Conservation (phyloP, 2,888 invertebrate species). For the Acanthopleura granulata region DNA sequence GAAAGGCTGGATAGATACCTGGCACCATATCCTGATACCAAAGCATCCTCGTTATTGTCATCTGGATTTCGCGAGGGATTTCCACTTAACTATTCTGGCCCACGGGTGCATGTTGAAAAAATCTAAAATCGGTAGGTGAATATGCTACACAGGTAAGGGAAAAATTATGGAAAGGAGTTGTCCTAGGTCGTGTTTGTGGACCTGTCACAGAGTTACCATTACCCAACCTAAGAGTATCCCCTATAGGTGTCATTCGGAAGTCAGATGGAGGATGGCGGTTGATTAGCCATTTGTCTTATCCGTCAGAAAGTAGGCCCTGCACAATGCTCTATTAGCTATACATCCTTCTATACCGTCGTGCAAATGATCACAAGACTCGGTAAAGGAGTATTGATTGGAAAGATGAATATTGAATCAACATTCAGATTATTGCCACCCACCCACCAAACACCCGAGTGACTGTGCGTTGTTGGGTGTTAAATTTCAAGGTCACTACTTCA, state of each 20-base stretch:
- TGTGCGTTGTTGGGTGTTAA: constrained; percentile 22
- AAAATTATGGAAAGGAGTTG: background rate
- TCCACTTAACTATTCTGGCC: background rate
- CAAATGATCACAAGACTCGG: constrained; percentile 21
- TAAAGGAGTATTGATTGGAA: constrained; percentile 18
- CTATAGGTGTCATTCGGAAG: constrained; percentile 31
- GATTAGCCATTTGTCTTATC: constrained; percentile 21
- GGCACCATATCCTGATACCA: background rate
- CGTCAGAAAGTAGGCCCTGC: constrained; percentile 14
- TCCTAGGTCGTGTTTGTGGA: background rate
- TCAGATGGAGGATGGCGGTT: constrained; percentile 19
- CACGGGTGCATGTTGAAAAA: background rate
- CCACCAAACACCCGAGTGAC: constrained; percentile 22
- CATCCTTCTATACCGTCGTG: constrained; percentile 23
- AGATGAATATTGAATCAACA: constrained; percentile 30
- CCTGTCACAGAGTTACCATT: constrained; percentile 21
- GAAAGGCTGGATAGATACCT: background rate
- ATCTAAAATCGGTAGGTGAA: background rate
- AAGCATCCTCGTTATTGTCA: background rate
- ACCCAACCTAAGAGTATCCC: constrained; percentile 21
- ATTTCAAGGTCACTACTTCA: background rate
- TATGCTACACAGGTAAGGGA: background rate
- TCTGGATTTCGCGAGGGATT: background rate
- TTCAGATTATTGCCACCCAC: constrained; percentile 28
- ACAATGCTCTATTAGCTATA: constrained; percentile 24